A percentile compares a stretch with the other conserved stretches of the same genome.
These are phyloP conservation scores for Ciconia maguari DNA, from an alignment of 2,113 vertebrate genomes.

Conservation along the genomic window DNA sequence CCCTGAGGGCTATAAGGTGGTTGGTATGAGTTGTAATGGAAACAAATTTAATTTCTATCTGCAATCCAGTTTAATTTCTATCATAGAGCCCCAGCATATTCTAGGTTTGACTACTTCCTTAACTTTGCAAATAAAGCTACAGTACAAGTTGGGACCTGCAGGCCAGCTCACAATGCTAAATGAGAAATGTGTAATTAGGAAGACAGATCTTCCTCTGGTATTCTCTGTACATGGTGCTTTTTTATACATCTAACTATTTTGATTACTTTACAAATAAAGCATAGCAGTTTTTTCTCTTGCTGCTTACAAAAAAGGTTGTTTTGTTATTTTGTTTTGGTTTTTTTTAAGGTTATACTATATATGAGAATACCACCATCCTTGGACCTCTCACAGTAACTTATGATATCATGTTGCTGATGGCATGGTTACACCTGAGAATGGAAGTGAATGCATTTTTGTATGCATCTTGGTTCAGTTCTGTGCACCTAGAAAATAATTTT, in stretches of 20 bases:
- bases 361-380: conserved; percentile 44
- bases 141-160: conserved; percentile 61
- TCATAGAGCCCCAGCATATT: conserved; percentile 24
- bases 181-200: conserved; percentile 52
- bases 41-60: conserved; percentile 44
- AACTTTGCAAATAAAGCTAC: conserved; percentile 45
- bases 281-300: conserved; percentile 50
- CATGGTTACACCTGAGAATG: not conserved
- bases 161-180: conserved; percentile 62
- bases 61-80: conserved; percentile 26
- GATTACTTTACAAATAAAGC: conserved; percentile 65
- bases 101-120: conserved; percentile 50
- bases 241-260: conserved; percentile 73
- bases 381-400: not conserved
- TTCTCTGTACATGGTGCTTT: conserved; percentile 74
- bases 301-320: not conserved
- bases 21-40: conserved; percentile 35
- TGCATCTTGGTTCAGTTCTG: conserved; percentile 72
- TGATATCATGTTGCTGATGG: not conserved
- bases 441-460: conserved; percentile 75
- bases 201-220: conserved; percentile 68
- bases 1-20: conserved; percentile 42
- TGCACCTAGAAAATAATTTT: conserved; percentile 75
- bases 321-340: not conserved
- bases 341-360: conserved; percentile 32